phyloP scores from a whole-genome alignment of 2,888 invertebrate species.

The Torymus auratus region DNA sequence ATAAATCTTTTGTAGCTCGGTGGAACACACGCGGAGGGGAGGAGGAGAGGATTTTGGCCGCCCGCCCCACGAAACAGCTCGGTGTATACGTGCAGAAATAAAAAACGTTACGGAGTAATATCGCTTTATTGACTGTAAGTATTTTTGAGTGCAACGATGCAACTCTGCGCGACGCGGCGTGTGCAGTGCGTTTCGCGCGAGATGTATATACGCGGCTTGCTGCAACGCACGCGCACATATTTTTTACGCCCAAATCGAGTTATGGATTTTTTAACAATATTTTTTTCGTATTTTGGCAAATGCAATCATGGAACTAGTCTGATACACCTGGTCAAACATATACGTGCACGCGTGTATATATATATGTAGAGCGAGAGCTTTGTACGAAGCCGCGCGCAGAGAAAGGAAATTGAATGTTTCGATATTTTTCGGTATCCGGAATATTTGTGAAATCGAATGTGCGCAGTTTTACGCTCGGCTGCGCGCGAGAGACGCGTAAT shows the following conservation, averaged over 20 bases:
- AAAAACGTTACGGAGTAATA: constrained; percentile 47
- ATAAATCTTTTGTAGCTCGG: constrained; percentile 48
- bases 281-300: constrained; percentile 47
- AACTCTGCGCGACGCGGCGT: neutral
- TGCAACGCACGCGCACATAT: neutral
- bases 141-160: constrained; percentile 6
- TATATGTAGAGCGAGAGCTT: constrained; percentile 6
- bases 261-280: constrained; percentile 49
- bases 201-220: constrained; percentile 1
- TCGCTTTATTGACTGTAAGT: constrained; percentile 56
- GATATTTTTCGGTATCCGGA: constrained; percentile 53
- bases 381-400: constrained; percentile 12
- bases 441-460: constrained; percentile 57
- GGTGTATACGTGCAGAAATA: no score
- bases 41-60: no score
- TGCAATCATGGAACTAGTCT: constrained; percentile 51
- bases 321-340: constrained; percentile 56
- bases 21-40: neutral
- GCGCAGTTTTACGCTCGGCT: constrained; percentile 61
- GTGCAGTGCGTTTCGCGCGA: neutral
- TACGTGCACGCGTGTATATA: no score
- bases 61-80: no score
- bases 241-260: constrained; percentile 55
- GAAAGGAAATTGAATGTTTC: constrained; percentile 54
- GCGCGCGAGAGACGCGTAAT: constrained; percentile 47